A percentile compares a stretch with the other conserved stretches of the same genome.
Evolutionary conservation across 1,140 invertebrate species (phyloP).

Genomic region (Eurosta solidaginis): DNA sequence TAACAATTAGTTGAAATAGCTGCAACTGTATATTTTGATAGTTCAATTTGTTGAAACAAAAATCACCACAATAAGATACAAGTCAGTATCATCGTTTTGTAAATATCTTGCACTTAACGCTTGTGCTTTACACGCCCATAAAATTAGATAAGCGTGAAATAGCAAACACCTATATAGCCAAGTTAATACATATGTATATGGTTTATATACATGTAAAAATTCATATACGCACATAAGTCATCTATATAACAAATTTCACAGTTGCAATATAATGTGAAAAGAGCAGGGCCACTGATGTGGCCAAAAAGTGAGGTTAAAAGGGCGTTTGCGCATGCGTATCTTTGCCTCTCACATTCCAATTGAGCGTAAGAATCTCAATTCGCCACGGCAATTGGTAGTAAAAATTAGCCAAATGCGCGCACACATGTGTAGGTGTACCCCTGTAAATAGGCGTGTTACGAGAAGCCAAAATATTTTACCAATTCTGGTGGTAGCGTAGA

Average conservation of each 20-base stretch:
- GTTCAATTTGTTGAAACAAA: neutral
- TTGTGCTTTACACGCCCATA: neutral
- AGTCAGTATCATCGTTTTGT: neutral
- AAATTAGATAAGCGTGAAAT: conserved; percentile 1
- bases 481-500: conserved; percentile 21
- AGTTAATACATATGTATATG: neutral
- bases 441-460: conserved; percentile 20
- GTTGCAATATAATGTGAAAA: neutral
- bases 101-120: neutral
- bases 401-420: conserved; percentile 9
- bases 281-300: neutral
- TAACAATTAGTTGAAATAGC: no score
- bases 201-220: neutral
- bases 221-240: neutral
- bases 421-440: neutral
- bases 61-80: neutral
- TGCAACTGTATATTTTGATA: neutral
- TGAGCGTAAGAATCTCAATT: conserved; percentile 27
- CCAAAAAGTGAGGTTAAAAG: neutral
- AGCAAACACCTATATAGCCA: neutral
- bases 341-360: conserved; percentile 12
- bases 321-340: neutral
- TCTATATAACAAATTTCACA: neutral
- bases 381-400: conserved; percentile 29
- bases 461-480: conserved; percentile 26